These are phyloP conservation scores for Ctena decussata DNA, from an alignment of 2,888 invertebrate genomes.

Conservation along the genomic window DNA sequence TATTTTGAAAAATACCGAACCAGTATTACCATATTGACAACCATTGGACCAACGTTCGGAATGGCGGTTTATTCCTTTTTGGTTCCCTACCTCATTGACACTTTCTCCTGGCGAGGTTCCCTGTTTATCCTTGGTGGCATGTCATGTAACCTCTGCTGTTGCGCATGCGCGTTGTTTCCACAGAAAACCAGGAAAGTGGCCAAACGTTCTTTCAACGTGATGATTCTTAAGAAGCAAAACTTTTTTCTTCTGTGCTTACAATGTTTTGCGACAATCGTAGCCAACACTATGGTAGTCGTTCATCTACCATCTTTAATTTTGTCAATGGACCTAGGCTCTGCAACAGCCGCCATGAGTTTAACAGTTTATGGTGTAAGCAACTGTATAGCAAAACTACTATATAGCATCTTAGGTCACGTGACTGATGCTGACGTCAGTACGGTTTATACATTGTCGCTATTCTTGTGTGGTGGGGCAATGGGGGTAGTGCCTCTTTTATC, in stretches of 20 bases:
- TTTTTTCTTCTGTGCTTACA: conserved; percentile 42
- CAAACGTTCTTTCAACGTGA: conserved; percentile 11
- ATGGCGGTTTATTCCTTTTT: conserved; percentile 51
- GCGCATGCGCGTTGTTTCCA: conserved; percentile 47
- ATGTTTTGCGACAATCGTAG: conserved; percentile 34
- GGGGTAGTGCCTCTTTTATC: conserved; percentile 27
- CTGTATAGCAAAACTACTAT: conserved; percentile 43
- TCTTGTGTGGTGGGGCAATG: conserved; percentile 36
- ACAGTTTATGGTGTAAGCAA: conserved; percentile 46
- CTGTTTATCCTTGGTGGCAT: conserved; percentile 51
- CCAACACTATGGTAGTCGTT: conserved; percentile 43
- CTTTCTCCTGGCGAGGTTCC: conserved; percentile 35
- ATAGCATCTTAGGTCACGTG: conserved; percentile 41
- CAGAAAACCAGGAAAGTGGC: not conserved
- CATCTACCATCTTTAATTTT: conserved; percentile 50
- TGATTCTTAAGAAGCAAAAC: conserved; percentile 26
- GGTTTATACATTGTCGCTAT: conserved; percentile 36
- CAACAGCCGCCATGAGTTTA: conserved; percentile 28
- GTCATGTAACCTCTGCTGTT: conserved; percentile 37
- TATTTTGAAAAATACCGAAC: conserved; percentile 49
- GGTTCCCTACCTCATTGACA: conserved; percentile 32
- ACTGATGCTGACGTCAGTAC: conserved; percentile 24
- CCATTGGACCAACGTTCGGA: conserved; percentile 51
- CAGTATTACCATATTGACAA: conserved; percentile 41
- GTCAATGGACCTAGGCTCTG: conserved; percentile 14